A percentile compares a stretch with the other conserved stretches of the same genome.
Evolutionary conservation across 2,797 vertebrate genomes (phyloP).

Genomic region (Halcyon badia): DNA sequence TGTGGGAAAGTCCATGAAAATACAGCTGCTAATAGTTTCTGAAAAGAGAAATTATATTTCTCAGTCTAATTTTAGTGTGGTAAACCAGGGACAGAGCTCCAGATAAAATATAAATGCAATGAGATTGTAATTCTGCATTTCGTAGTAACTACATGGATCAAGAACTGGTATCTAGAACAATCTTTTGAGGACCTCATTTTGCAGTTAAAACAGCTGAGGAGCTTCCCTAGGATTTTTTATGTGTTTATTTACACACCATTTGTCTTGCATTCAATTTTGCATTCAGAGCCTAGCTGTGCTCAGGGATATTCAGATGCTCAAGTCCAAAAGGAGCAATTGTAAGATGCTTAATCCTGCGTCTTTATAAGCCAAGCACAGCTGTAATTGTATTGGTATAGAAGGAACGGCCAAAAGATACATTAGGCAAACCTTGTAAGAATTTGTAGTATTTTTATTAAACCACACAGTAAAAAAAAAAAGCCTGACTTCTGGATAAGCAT

Average conservation of each 20-base stretch:
- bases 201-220: not conserved
- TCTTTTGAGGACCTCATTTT: not conserved
- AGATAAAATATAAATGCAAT: not conserved
- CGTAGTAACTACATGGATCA: not conserved
- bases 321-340: not conserved
- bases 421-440: not conserved
- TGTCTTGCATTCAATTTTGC: not conserved
- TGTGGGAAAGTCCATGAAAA: not conserved
- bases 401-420: fast-evolving
- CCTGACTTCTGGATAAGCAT: not conserved
- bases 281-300: not conserved
- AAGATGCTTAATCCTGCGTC: not conserved
- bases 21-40: not conserved
- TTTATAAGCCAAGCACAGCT: not conserved
- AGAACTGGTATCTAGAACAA: not conserved
- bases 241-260: not conserved
- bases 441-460: not conserved
- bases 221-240: not conserved
- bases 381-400: not conserved
- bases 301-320: not conserved
- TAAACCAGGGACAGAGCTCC: not conserved
- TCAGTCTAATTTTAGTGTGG: not conserved
- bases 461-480: not conserved
- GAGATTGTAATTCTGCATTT: not conserved
- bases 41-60: not conserved